Evolutionary conservation across 2,113 vertebrate genomes (phyloP).

Genomic region (Poeciliopsis retropinna): DNA sequence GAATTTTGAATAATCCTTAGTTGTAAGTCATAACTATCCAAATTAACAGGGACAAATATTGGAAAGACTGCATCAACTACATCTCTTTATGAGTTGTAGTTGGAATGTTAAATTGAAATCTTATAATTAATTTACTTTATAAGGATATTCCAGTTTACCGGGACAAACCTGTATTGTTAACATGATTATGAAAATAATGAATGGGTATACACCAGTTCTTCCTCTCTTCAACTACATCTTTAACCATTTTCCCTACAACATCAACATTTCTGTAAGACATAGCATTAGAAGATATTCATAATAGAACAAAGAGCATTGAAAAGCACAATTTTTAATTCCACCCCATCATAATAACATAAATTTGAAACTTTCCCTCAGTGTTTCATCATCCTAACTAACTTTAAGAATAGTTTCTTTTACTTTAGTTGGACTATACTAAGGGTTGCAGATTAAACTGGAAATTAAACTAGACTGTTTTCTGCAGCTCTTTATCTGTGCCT

Average conservation of each 20-base stretch:
- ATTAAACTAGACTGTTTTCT: conserved; percentile 31
- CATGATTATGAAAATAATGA: not conserved
- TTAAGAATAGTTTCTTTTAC: conserved; percentile 50
- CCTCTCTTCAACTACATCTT: not conserved
- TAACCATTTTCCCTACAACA: not conserved
- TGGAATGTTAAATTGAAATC: too few relatives aligned
- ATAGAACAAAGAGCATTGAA: conserved; percentile 15
- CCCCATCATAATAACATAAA: conserved; percentile 47
- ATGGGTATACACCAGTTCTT: not conserved
- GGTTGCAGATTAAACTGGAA: conserved; percentile 56
- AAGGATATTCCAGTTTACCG: not conserved
- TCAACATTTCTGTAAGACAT: not conserved
- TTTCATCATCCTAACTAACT: conserved; percentile 63
- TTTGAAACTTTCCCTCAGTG: conserved; percentile 42
- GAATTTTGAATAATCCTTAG: not conserved
- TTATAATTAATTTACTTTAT: too few relatives aligned
- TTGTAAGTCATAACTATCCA: not conserved
- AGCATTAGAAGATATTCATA: not conserved
- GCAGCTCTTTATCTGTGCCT: conserved; percentile 37
- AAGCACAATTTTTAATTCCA: conserved; percentile 22
- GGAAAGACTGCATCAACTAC: too few relatives aligned
- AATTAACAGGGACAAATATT: not conserved
- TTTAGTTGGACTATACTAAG: conserved; percentile 56
- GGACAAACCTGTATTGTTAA: not conserved
- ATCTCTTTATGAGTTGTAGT: too few relatives aligned